Conservation (phyloP, 1,140 invertebrate species). For the Eupristina koningsbergeri region DNA sequence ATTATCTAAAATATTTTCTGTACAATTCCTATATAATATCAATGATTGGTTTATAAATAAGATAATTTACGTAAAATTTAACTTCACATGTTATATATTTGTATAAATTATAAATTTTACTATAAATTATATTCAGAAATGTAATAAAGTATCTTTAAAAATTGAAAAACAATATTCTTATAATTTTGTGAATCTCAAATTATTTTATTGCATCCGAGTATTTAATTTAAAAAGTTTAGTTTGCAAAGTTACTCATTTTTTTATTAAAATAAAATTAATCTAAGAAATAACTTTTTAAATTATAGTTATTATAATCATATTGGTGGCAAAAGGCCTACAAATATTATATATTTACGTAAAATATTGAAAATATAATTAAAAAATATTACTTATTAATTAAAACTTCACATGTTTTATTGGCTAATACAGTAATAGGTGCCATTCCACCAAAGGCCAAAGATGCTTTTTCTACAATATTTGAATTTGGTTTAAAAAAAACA, state of each 20-base stretch:
- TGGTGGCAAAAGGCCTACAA: too few relatives aligned
- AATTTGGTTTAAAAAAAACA: slow-evolving; percentile 75
- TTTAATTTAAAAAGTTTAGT: too few relatives aligned
- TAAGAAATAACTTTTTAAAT: not conserved
- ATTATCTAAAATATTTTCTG: slow-evolving; percentile 79
- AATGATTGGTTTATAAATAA: slow-evolving; percentile 11
- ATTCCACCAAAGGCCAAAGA: slow-evolving; percentile 90
- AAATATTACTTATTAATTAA: slow-evolving; percentile 76
- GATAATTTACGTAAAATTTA: not conserved
- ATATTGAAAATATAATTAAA: not conserved
- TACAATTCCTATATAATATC: slow-evolving; percentile 77
- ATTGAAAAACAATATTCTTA: too few relatives aligned
- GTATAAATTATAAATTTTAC: too few relatives aligned
- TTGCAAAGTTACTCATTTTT: too few relatives aligned
- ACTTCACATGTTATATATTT: too few relatives aligned
- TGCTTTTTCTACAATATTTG: slow-evolving; percentile 77
- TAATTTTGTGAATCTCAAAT: too few relatives aligned
- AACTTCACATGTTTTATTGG: slow-evolving; percentile 78
- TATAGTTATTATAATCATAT: not conserved
- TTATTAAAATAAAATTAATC: not conserved
- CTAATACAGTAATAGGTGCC: slow-evolving; percentile 89
- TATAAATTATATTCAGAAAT: too few relatives aligned
- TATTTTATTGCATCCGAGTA: too few relatives aligned
- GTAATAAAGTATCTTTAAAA: too few relatives aligned
- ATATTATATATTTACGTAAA: not conserved